These are phyloP conservation scores for Thera obeliscata DNA, from an alignment of 2,888 invertebrate species.

Conservation along the genomic window DNA sequence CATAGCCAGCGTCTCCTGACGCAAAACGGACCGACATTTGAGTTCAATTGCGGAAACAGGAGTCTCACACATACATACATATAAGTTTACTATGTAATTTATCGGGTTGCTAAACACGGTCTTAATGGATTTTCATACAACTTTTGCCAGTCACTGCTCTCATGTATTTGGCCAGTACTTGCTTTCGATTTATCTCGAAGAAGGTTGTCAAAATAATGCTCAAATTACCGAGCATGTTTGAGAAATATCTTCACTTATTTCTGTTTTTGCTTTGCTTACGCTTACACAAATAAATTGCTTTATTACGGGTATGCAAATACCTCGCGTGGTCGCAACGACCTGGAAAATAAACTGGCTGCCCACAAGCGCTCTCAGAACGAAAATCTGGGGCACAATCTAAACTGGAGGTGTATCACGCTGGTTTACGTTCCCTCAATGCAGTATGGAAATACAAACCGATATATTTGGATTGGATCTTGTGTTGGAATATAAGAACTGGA, in stretches of 20 bases:
- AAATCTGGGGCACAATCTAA: constrained; percentile 68
- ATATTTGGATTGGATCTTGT: constrained; percentile 40
- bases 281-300: constrained; percentile 47
- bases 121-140: no score
- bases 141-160: no score
- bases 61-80: no score
- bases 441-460: constrained; percentile 47
- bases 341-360: constrained; percentile 59
- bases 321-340: constrained; percentile 58
- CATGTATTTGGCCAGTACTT: no score
- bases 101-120: no score
- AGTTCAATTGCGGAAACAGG: no score
- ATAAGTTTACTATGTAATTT: no score
- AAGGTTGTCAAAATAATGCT: no score
- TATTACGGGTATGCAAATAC: constrained; percentile 66
- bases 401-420: constrained; percentile 45
- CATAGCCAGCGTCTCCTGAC: no score
- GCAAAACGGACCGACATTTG: no score
- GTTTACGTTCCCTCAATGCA: constrained; percentile 46
- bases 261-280: background rate
- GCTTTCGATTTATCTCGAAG: no score
- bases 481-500: constrained; percentile 34
- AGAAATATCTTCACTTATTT: background rate
- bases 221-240: no score
- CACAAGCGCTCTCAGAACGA: constrained; percentile 51